A percentile compares a stretch with the other conserved stretches of the same genome.
Evolutionary conservation across 2,888 invertebrate species (phyloP).

Genomic region (Diarsia brunnea): DNA sequence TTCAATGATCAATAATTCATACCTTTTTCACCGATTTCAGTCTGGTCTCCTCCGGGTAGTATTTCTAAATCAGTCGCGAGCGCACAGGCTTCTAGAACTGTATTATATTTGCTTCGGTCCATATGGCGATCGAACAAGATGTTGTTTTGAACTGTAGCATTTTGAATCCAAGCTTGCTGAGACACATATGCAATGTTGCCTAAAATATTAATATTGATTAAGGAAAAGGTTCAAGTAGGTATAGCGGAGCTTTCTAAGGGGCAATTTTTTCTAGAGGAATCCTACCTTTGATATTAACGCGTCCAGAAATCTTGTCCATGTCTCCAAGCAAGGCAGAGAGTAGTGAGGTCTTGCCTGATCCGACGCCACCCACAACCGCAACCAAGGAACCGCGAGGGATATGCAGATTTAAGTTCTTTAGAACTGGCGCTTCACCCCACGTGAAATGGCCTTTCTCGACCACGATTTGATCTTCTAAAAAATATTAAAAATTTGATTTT

Average conservation of each 20-base stretch:
- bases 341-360: slow-evolving; percentile 97
- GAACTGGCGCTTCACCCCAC: slow-evolving; percentile 94
- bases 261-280: not conserved
- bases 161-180: slow-evolving; percentile 99
- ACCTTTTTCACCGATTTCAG: slow-evolving; percentile 99
- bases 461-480: slow-evolving; percentile 93
- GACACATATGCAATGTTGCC: slow-evolving; percentile 95
- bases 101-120: slow-evolving; percentile 93
- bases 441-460: slow-evolving; percentile 97
- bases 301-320: slow-evolving; percentile 96
- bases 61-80: slow-evolving; percentile 97
- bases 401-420: slow-evolving; percentile 94
- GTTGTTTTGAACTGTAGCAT: slow-evolving; percentile 97
- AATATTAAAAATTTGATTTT: slow-evolving; percentile 29
- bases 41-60: slow-evolving; percentile 97
- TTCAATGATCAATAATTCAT: slow-evolving; percentile 57
- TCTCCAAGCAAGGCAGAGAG: slow-evolving; percentile 97
- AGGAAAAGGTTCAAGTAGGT: not conserved
- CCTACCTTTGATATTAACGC: slow-evolving; percentile 93
- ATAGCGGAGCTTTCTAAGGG: too few relatives aligned
- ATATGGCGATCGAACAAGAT: slow-evolving; percentile 96
- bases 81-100: slow-evolving; percentile 97
- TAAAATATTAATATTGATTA: slow-evolving; percentile 53
- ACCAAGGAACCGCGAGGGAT: slow-evolving; percentile 93
- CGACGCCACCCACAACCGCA: slow-evolving; percentile 97